A percentile compares a stretch with the other conserved stretches of the same genome.
Evolutionary conservation across 2,888 invertebrate genomes (phyloP).

Genomic region (Thecophora atra): DNA sequence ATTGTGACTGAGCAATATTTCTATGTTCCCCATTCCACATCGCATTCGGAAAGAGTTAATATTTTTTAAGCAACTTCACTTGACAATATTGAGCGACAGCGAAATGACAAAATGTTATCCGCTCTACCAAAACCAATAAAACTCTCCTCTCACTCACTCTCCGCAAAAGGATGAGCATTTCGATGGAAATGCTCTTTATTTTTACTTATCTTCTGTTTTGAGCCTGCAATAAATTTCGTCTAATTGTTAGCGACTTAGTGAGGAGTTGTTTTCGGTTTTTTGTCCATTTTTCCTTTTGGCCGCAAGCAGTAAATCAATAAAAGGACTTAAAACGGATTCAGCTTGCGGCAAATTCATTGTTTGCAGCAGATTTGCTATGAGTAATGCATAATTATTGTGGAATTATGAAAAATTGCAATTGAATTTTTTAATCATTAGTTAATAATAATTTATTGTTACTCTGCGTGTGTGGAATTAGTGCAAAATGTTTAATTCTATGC

Average conservation of each 20-base stretch:
- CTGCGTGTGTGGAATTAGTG: not conserved
- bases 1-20: not conserved
- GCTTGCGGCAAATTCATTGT: too few species aligned
- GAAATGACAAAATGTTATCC: not conserved
- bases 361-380: not conserved
- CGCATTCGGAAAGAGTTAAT: too few species aligned
- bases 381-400: not conserved
- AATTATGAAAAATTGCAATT: not conserved
- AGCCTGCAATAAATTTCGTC: not conserved
- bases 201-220: not conserved
- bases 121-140: not conserved
- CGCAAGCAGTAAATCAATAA: not conserved
- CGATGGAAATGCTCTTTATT: too few species aligned
- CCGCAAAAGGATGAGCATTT: not conserved
- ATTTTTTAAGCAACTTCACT: too few species aligned
- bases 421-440: conserved; percentile 8
- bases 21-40: too few species aligned
- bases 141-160: not conserved
- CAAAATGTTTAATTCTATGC: conserved; percentile 10
- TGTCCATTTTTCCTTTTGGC: too few species aligned
- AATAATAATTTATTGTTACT: conserved; percentile 16
- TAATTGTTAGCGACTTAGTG: too few species aligned
- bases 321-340: not conserved
- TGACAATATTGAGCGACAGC: not conserved
- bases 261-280: too few species aligned